Conservation (phyloP, 2,888 invertebrate species). For the Exephanes ischioxanthus region DNA sequence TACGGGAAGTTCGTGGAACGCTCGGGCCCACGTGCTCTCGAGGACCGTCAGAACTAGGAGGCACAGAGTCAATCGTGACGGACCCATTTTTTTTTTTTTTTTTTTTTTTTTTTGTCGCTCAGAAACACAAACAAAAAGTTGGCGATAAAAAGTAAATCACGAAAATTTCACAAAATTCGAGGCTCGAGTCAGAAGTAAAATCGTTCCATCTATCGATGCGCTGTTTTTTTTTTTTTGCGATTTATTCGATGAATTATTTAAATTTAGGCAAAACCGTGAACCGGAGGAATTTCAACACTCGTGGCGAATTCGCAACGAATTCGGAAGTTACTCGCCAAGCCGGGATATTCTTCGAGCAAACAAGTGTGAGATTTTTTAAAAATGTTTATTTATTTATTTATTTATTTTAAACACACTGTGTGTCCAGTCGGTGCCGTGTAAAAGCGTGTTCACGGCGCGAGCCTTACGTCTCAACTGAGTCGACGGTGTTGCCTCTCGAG, state of each 20-base stretch:
- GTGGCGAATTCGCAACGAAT: too few relatives aligned
- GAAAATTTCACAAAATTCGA: too few relatives aligned
- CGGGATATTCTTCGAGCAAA: too few relatives aligned
- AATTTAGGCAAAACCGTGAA: too few relatives aligned
- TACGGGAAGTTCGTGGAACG: neutral
- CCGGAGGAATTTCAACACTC: too few relatives aligned
- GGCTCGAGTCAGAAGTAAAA: too few relatives aligned
- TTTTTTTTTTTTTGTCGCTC: too few relatives aligned
- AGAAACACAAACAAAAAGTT: neutral
- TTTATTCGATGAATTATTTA: too few relatives aligned
- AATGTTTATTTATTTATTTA: conserved; percentile 28
- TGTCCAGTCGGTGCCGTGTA: conserved; percentile 47
- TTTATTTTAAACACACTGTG: conserved; percentile 1
- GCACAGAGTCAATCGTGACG: conserved; percentile 62
- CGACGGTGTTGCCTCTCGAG: conserved; percentile 80
- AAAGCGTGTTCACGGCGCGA: conserved; percentile 82
- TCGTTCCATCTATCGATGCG: too few relatives aligned
- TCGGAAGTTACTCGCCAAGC: too few relatives aligned
- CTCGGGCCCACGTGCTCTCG: conserved; percentile 55
- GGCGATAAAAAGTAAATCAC: neutral
- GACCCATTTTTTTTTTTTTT: conserved; percentile 54
- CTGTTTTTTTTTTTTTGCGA: too few relatives aligned
- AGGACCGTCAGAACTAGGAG: conserved; percentile 63
- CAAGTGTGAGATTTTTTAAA: too few relatives aligned
- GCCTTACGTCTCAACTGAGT: conserved; percentile 84